Evolutionary conservation across 2,888 invertebrate species (phyloP), one percentile per base, ranked within the genome.

Genomic region (Lasioglossum lativentre): DNA sequence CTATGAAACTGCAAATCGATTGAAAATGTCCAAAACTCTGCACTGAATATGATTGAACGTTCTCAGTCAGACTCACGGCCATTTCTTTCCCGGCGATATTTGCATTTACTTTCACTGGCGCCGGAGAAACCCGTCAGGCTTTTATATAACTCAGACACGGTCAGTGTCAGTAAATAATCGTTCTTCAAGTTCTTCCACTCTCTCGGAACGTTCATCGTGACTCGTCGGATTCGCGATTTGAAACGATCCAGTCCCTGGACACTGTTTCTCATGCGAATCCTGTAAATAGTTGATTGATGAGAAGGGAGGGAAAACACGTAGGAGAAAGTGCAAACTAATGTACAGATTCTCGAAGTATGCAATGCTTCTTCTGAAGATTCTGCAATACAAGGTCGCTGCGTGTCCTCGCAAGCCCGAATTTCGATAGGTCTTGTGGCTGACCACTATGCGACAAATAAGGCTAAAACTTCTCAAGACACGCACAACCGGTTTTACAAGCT

Each of bases 291-390:
- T 81, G 47, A 56, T 74, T 45, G 59, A 38, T 30, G 27, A 16
- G 16, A 19, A 47, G 52, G 16, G 14, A 23, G 14, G 66, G 63
- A 71, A 38, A 83, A 19, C 59, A 27, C 27, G 5, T 38, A 34
- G 47, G 90, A 86, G 90, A 90, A 90, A 90, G 89, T 86, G 40
- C 56, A 34, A 73, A 78, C 34, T 40, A 81, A 75, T 75, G 52
- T 70, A 73, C 38, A 63, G 19, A 80, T 86, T 82, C 85, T 16
- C 82, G 19, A 85, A 81, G 66, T 3, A 34, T 1, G 4, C 30
- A 1, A 30, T 38, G 19, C 10, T 19, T 38, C 8, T 19, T 66
- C 30, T 3, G 66, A 38, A 23, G 34, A 8, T 34, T 34, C 8
- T 19, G 66, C n/a, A 23, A 68, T 34, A 27, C 63, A 63, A 63